Conservation (phyloP, 2,113 vertebrate genomes). For the Siniperca knerii region DNA sequence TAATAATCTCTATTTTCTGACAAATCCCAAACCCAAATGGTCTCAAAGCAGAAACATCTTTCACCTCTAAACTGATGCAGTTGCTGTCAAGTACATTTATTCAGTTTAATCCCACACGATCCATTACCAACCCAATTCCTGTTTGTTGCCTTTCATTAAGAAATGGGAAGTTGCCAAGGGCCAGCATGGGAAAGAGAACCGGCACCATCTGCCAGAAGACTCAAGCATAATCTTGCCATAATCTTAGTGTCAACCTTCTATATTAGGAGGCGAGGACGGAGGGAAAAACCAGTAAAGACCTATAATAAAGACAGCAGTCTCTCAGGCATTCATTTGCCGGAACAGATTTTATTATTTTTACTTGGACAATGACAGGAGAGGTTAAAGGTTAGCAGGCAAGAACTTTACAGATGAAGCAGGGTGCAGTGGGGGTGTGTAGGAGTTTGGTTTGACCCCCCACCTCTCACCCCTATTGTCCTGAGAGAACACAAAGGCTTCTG, state of each 20-base stretch:
- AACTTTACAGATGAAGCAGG: constrained; percentile 72
- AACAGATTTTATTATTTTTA: constrained; percentile 84
- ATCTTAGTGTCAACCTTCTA: constrained; percentile 74
- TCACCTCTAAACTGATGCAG: constrained; percentile 10
- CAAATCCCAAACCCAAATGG: constrained; percentile 32
- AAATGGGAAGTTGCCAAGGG: constrained; percentile 67
- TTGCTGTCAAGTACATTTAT: constrained; percentile 52
- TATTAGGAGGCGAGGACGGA: constrained; percentile 23
- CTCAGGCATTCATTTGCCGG: constrained; percentile 64
- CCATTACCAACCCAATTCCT: constrained; percentile 70
- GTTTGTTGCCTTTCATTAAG: constrained; percentile 79
- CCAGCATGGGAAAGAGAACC: constrained; percentile 47
- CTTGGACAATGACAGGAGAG: constrained; percentile 77
- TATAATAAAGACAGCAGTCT: constrained; percentile 60
- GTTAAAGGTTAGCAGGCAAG: constrained; percentile 82
- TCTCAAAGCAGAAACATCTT: constrained; percentile 1
- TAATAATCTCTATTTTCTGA: constrained; percentile 32
- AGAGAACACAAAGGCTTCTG: constrained; percentile 76
- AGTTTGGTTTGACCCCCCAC: constrained; percentile 77
- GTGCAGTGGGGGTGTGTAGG: constrained; percentile 50
- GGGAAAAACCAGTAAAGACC: constrained; percentile 28
- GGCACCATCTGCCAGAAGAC: constrained; percentile 78
- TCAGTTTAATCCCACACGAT: constrained; percentile 64
- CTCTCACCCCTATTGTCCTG: constrained; percentile 81
- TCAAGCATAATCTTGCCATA: constrained; percentile 79